Evolutionary conservation across 2,797 vertebrate genomes (phyloP), one percentile per base, ranked within the genome.

Genomic region (Gorsachius magnificus): DNA sequence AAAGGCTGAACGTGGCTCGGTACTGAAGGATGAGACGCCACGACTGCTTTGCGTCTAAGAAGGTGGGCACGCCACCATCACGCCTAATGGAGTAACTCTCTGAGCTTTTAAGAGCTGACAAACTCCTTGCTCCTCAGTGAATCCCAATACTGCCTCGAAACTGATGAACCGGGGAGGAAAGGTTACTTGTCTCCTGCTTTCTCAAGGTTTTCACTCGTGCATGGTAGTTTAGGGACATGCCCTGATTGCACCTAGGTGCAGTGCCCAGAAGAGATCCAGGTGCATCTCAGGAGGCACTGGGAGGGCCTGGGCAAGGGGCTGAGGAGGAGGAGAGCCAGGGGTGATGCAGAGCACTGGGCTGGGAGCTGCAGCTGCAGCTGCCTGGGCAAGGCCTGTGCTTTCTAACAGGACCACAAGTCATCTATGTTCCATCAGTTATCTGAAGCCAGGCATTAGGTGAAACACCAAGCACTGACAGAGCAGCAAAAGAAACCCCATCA

Each of bases 1-100:
- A 61, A 77, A 70, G 48, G 54, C 22, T 25, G 25, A 66, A n/a
- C 1, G 0, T 0, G 5, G 43, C 36, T 46, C 17, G 2, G 46
- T 22, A 2, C 24, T 31, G 22, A 14, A 84, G n/a, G 53, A 38
- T 53, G 54, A 89, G 41, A 4, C 1, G 9, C 16, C 6, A 4
- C 0, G 0, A 16, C 22, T 48, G 56, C 64, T 91, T 74, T 66
- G 60, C 20, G 48, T 57, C 45, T 26, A 1, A 21, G 45, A 7
- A 48, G n/a, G 24, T 6, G 36, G 56, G 51, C 56, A 69, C 51
- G 33, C 16, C 53, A 28, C 11, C 14, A 7, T 7, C 7, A 3
- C 2, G 0, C 20, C 31, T 36, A 46, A 15, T 0, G 6, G 53
- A 66, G 8, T 11, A 43, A n/a, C 38, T 70, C 56, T 3, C 31